phyloP scores from a whole-genome alignment of 2,113 vertebrate genomes.

The Sapajus apella region DNA sequence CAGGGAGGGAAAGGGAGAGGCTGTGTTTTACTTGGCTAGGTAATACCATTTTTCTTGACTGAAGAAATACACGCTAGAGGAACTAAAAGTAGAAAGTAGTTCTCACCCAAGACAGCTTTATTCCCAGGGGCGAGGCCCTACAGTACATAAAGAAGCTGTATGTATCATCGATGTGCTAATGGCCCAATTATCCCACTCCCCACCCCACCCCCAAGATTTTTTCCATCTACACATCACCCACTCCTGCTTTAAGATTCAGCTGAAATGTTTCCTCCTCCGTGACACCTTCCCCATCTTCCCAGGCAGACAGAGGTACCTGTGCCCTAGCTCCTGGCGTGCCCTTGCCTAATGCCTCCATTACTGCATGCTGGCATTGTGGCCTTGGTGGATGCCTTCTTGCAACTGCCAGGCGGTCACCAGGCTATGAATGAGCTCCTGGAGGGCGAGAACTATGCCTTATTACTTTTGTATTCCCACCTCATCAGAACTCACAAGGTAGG shows the following conservation, averaged over 20 bases:
- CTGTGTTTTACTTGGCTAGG: constrained; percentile 23
- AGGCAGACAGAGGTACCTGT: not conserved
- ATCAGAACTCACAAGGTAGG: not conserved
- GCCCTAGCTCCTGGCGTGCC: not conserved
- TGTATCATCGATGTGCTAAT: not conserved
- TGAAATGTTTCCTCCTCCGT: not conserved
- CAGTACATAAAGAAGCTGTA: not conserved
- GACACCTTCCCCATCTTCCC: not conserved
- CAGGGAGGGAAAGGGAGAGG: not conserved
- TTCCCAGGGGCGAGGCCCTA: not conserved
- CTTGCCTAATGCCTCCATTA: not conserved
- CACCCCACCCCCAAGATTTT: not conserved
- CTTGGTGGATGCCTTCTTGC: not conserved
- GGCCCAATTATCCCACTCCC: not conserved
- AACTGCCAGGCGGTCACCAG: too few species aligned
- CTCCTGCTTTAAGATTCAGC: not conserved
- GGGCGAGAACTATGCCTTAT: not conserved
- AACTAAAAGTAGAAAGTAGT: not conserved
- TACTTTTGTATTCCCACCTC: not conserved
- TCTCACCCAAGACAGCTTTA: constrained; percentile 17
- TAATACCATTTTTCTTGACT: constrained; percentile 28
- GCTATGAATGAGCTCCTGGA: not conserved
- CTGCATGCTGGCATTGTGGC: not conserved
- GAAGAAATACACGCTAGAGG: constrained; percentile 19
- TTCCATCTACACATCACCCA: not conserved